phyloP scores from a whole-genome alignment of 2,888 invertebrate species.

The Rugalucina vietnamica region DNA sequence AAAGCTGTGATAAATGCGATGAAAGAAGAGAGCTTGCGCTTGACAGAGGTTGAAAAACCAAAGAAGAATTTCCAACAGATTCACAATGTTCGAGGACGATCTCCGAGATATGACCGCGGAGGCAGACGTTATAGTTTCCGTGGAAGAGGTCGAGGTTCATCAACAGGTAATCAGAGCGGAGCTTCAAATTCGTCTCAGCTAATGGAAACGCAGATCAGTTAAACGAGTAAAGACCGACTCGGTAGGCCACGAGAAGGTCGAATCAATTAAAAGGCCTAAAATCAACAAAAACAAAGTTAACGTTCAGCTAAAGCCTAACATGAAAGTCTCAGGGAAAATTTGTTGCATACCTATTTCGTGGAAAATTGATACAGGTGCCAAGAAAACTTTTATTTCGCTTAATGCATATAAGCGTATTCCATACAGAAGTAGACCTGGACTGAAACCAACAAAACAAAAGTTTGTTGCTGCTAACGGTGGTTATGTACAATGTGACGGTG shows the following conservation, averaged over 20 bases:
- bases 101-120: not conserved
- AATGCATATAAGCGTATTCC: not conserved
- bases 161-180: not conserved
- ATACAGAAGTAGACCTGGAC: not conserved
- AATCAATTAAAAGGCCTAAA: not conserved
- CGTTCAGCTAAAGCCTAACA: not conserved
- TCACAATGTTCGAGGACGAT: not conserved
- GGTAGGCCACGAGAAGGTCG: not conserved
- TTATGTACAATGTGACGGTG: slow-evolving; percentile 7
- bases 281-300: not conserved
- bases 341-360: not conserved
- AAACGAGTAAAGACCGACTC: not conserved
- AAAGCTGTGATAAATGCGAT: slow-evolving; percentile 40
- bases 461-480: slow-evolving; percentile 14
- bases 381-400: not conserved
- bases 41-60: not conserved
- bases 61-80: not conserved
- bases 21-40: slow-evolving; percentile 33
- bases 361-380: not conserved
- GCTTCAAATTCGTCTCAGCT: not conserved
- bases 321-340: not conserved
- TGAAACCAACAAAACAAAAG: not conserved
- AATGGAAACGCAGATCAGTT: not conserved
- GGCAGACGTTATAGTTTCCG: not conserved
- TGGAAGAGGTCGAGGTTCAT: not conserved